These are phyloP conservation scores for Eulacestoma nigropectus DNA, from an alignment of 2,113 vertebrate species.

Conservation along the genomic window DNA sequence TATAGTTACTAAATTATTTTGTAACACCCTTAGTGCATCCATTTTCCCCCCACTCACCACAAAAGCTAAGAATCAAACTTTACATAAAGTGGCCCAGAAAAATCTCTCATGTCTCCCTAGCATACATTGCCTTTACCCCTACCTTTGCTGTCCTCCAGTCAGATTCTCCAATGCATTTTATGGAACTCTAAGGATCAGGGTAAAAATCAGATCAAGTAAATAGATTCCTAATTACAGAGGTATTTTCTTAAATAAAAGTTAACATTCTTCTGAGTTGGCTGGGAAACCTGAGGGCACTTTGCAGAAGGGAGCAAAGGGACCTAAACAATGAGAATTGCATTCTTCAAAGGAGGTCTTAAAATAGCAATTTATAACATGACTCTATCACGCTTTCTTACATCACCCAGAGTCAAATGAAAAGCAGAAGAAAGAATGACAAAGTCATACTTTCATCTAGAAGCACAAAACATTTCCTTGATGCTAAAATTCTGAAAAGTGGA, in stretches of 20 bases:
- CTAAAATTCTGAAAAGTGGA: background rate
- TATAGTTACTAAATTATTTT: slow-evolving; percentile 3
- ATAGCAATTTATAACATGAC: background rate
- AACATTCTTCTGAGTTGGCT: background rate
- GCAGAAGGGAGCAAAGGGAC: background rate
- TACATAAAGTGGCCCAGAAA: background rate
- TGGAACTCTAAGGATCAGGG: background rate
- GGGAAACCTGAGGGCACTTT: background rate
- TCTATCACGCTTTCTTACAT: background rate
- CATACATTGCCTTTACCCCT: background rate
- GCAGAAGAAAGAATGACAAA: background rate
- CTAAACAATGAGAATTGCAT: background rate
- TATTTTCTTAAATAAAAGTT: background rate
- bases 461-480: background rate
- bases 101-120: background rate
- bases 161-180: background rate
- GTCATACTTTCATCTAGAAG: background rate
- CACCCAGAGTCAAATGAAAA: background rate
- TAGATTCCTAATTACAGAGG: background rate
- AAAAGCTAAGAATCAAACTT: background rate
- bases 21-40: background rate
- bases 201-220: background rate
- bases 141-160: background rate
- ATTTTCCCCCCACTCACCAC: background rate
- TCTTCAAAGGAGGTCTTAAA: background rate